Base-by-base conservation (phyloP, 2,888 invertebrate genomes). In the Microdon myrmicae region DNA sequence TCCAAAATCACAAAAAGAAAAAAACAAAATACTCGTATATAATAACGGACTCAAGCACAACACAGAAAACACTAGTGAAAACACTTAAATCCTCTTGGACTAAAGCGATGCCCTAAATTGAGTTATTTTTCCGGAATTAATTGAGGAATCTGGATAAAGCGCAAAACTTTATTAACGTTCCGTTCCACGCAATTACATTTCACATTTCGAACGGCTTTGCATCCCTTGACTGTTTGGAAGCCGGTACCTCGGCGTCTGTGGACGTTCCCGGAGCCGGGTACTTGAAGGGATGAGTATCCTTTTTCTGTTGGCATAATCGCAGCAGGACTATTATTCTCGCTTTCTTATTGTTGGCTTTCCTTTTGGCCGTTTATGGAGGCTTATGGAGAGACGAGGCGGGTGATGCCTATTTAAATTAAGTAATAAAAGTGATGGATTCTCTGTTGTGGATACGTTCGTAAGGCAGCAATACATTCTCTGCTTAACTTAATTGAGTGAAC, bases 151-250 rank as follows among this genome's bases (percentile, higher is more conserved):
- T 58, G 56, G 44, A 51, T 58, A 47, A 51, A 58, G 45, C 47
- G 44, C 35, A 56, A 47, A 64, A 64, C 43, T 58, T 64, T 64
- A 64, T 64, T 64, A 64, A 64, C 64, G 58, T 64, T 64, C 64
- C 64, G 58, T 64, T 64, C 64, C 58, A 53, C 51, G 41, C 58
- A 64, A 64, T 64, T 64, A 64, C 58, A 53, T 47, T 58, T 47
- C 41, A 38, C 64, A 58, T 64, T 64, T 53, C 28, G 43, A 4
- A 22, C 41, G 29, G 35, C 37, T 44, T 56, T 9, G 41, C 23
- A 44, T 55, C 49, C 48, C 14, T 47, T 45, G 23, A 49, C 45
- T 8, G 9, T 19, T 51, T 17, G 31, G 10, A 26, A 25, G 17
- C 13, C 32, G 31, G 37, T 32, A 38, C 39, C 44, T 34, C 58